Conservation (phyloP, 2,113 vertebrate genomes). For the Proteles cristata region DNA sequence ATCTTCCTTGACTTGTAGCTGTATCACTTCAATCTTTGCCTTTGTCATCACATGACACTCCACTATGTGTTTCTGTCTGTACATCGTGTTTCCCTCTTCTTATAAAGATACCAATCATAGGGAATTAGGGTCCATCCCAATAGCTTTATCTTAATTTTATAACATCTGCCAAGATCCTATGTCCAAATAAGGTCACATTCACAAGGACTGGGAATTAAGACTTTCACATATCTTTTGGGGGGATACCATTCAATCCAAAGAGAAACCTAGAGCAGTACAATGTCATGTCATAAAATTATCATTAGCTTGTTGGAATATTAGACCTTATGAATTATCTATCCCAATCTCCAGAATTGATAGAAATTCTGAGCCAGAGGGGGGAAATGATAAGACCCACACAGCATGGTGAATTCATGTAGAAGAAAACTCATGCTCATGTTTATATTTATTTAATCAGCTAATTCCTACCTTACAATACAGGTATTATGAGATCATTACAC, state of each 20-base stretch:
- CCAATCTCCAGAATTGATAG: not conserved
- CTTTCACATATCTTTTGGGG: not conserved
- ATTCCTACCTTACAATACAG: not conserved
- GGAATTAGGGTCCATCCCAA: not conserved
- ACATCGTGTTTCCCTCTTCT: not conserved
- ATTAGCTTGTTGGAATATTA: not conserved
- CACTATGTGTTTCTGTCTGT: not conserved
- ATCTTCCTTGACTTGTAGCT: accelerated
- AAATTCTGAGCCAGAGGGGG: not conserved
- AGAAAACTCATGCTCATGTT: not conserved
- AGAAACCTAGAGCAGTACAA: not conserved
- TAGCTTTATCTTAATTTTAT: not conserved
- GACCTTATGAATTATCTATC: not conserved
- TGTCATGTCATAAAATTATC: not conserved
- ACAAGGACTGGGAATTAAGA: not conserved
- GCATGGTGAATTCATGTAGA: not conserved
- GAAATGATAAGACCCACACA: not conserved
- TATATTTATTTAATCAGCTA: not conserved
- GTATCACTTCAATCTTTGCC: not conserved
- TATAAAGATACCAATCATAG: not conserved
- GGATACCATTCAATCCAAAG: not conserved
- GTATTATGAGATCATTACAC: not conserved
- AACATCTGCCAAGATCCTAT: not conserved
- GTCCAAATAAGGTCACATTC: not conserved
- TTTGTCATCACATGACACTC: not conserved